phyloP scores from a whole-genome alignment of 2,113 vertebrate species.

The Butorides virescens region DNA sequence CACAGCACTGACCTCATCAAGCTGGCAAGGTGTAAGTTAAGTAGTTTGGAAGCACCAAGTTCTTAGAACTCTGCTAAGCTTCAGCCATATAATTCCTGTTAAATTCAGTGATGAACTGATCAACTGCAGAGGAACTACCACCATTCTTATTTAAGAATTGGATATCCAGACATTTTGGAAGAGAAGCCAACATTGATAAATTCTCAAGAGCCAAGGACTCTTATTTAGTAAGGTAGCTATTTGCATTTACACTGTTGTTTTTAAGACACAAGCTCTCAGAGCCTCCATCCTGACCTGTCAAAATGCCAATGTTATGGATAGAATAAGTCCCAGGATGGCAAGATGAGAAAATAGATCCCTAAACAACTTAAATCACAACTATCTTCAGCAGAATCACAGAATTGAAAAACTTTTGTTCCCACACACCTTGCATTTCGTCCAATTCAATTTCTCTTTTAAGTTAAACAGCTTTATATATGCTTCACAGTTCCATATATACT shows the following conservation, averaged over 20 bases:
- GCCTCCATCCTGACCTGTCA: rapidly evolving
- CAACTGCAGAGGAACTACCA: background rate
- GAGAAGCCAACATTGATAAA: background rate
- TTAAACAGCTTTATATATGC: background rate
- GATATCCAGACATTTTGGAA: background rate
- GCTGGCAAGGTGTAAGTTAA: background rate
- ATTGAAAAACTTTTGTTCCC: background rate
- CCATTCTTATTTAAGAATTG: background rate
- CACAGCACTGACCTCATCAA: background rate
- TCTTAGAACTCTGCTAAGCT: background rate
- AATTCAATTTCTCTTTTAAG: background rate
- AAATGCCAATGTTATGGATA: background rate
- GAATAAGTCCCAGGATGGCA: background rate
- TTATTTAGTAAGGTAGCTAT: background rate
- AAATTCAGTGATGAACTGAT: background rate
- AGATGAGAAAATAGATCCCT: background rate
- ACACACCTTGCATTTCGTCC: background rate
- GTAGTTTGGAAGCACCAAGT: background rate
- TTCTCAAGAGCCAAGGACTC: background rate
- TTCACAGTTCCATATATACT: background rate
- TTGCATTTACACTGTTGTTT: background rate
- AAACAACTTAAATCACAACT: background rate
- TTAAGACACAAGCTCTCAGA: background rate
- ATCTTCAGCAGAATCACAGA: background rate
- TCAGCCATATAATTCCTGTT: background rate